Percentiles rank a stretch among this genome's conserved stretches.
phyloP scores from a whole-genome alignment of 2,113 vertebrate genomes.

The Euleptes europaea region DNA sequence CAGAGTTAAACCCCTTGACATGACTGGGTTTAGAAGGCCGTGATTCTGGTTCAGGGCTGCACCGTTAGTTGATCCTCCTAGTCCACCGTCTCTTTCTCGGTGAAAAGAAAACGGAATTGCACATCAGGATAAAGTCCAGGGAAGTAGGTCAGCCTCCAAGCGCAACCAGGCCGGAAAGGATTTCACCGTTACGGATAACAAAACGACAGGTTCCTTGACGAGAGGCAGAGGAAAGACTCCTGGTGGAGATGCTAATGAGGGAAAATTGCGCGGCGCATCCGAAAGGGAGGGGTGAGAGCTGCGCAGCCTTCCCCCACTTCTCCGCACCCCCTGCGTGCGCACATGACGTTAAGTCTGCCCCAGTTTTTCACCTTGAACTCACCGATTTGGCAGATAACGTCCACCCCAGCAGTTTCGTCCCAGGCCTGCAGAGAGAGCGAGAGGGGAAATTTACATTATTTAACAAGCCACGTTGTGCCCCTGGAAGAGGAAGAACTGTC shows the following conservation, averaged over 20 bases:
- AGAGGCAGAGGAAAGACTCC: not conserved
- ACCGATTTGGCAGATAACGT: not conserved
- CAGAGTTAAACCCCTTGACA: no score
- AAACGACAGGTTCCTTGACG: not conserved
- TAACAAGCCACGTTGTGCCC: not conserved
- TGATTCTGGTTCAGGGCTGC: no score
- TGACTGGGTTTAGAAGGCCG: no score
- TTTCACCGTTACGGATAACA: not conserved
- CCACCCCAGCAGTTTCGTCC: not conserved
- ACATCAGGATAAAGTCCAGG: not conserved
- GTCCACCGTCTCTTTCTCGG: no score
- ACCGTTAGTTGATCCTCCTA: no score
- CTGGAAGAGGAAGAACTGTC: not conserved
- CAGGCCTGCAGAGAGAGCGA: not conserved
- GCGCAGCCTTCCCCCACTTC: no score
- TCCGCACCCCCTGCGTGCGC: not conserved
- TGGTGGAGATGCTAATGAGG: not conserved
- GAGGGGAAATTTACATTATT: not conserved
- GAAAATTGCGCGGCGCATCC: no score
- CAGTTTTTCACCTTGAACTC: conserved; percentile 18
- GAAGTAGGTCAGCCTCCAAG: not conserved
- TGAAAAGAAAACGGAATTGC: no score
- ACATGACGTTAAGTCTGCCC: rapidly evolving
- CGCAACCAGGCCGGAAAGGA: no score
- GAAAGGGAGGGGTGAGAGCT: not conserved